Percentiles rank a stretch among this genome's conserved stretches.
Evolutionary conservation across 2,113 vertebrate genomes (phyloP).

Genomic region (Murina feae): DNA sequence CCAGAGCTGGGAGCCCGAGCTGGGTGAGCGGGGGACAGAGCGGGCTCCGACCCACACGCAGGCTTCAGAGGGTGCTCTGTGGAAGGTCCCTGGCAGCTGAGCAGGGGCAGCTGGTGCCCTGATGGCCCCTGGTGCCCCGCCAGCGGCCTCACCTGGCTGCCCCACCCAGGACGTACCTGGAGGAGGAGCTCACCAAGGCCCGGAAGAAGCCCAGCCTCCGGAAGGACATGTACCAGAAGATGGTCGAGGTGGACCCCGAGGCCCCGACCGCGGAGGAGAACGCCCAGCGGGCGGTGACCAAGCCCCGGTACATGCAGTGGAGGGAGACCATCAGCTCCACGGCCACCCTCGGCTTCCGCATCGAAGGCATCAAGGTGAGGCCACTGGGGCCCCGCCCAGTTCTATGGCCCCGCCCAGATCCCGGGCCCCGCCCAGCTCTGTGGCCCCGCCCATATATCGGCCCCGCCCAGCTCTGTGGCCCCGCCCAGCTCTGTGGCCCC

Average conservation of each 20-base stretch:
- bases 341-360: constrained; percentile 93
- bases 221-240: constrained; percentile 98
- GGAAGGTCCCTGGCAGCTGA: not conserved
- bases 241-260: constrained; percentile 93
- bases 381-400: too few relatives aligned
- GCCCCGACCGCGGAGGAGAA: constrained; percentile 91
- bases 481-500: too few relatives aligned
- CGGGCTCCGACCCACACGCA: not conserved
- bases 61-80: too few relatives aligned
- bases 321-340: constrained; percentile 98
- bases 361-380: constrained; percentile 97
- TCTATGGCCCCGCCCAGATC: too few relatives aligned
- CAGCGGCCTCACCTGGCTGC: rapidly evolving
- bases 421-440: too few relatives aligned
- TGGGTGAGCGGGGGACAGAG: not conserved
- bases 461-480: too few relatives aligned
- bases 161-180: constrained; percentile 90
- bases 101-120: not conserved
- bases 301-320: constrained; percentile 99
- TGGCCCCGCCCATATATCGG: too few relatives aligned
- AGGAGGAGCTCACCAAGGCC: constrained; percentile 96
- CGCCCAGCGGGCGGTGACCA: constrained; percentile 89
- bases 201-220: constrained; percentile 94
- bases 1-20: too few relatives aligned
- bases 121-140: not conserved